Conservation (phyloP, 2,113 vertebrate species). For the Salvelinus sp. region DNA sequence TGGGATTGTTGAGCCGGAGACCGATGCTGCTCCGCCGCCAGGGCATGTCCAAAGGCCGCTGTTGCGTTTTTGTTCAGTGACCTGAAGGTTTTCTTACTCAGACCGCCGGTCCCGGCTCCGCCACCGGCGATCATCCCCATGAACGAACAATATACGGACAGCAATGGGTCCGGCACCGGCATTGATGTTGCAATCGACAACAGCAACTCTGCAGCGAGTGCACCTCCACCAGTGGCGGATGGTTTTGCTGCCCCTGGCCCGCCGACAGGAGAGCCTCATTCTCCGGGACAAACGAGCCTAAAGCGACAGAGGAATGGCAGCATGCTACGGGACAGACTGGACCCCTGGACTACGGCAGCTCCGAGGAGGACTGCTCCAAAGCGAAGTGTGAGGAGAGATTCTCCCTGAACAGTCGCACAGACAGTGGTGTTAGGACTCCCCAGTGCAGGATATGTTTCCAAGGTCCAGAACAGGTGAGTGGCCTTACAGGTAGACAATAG, state of each 20-base stretch:
- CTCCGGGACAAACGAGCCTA: slow-evolving; percentile 62
- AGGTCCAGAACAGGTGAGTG: slow-evolving; percentile 86
- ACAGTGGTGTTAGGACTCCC: slow-evolving; percentile 85
- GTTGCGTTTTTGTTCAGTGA: slow-evolving; percentile 87
- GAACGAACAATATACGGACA: slow-evolving; percentile 65
- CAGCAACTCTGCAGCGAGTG: slow-evolving; percentile 64
- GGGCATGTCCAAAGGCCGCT: slow-evolving; percentile 86
- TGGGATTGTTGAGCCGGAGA: slow-evolving; percentile 74
- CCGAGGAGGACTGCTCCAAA: slow-evolving; percentile 81
- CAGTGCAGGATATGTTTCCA: slow-evolving; percentile 91
- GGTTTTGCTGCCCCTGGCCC: background rate
- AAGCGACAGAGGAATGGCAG: slow-evolving; percentile 73
- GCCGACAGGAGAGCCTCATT: background rate
- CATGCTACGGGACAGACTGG: slow-evolving; percentile 66
- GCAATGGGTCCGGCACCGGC: slow-evolving; percentile 48
- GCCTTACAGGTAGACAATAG: background rate
- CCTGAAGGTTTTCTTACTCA: slow-evolving; percentile 84
- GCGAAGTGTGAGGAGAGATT: slow-evolving; percentile 80
- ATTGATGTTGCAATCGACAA: slow-evolving; percentile 64
- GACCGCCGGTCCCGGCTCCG: slow-evolving; percentile 71
- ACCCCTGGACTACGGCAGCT: slow-evolving; percentile 76
- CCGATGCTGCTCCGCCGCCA: slow-evolving; percentile 83
- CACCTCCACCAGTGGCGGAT: slow-evolving; percentile 41
- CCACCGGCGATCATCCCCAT: slow-evolving; percentile 70
- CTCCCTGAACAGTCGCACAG: slow-evolving; percentile 82